Base-by-base conservation (phyloP, 2,888 invertebrate species). In the Cremastobaeus sp. region DNA sequence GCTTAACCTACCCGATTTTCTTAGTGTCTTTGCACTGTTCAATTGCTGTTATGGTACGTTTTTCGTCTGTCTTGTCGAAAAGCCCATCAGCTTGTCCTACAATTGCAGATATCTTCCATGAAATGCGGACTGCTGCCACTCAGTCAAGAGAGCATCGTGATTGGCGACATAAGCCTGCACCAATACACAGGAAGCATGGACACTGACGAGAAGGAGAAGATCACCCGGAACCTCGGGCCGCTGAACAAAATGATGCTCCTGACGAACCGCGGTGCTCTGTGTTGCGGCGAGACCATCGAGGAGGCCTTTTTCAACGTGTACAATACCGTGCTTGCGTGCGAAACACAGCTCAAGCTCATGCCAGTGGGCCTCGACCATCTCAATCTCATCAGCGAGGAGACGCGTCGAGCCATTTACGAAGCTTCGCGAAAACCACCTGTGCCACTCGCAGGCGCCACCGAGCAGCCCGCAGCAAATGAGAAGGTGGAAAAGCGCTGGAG, bases 221-320 rank as follows among this genome's bases (percentile, higher is more conserved):
- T 99, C 80, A 93, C 95, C 55, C 92, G 97, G 70, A 95, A 95
- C 80, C 91, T 99, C 77, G 97, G 97, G 0, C 97, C 98, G n/a
- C 92, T 93, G 82, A 96, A 96, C 86, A 98, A 98, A 90, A 96
- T 97, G 80, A 90, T 93, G 84, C 85, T 98, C 83, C 89, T 98
- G 83, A 90, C 93, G 76, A 95, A 95, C 88, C 93, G 95, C 84
- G 95, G 97, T 76, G 96, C 97, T 17, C 92, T 98, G 30, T 95
- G 97, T 88, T 97, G 98, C 89, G 98, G 98, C 25, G 95, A 95
- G 84, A 95, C 97, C 2, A 93, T 99, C 54, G 99, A 99, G 89
- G 99, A 99, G 89, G 98, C 99, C 14, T 98, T 97, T 88, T 94
- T 91, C 89, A 92, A 94, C 84, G 94, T 95, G 77, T 92, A 93